Evolutionary conservation across 2,888 invertebrate species (phyloP), one percentile per base, ranked within the genome.

Genomic region (Stenodema calcarata): DNA sequence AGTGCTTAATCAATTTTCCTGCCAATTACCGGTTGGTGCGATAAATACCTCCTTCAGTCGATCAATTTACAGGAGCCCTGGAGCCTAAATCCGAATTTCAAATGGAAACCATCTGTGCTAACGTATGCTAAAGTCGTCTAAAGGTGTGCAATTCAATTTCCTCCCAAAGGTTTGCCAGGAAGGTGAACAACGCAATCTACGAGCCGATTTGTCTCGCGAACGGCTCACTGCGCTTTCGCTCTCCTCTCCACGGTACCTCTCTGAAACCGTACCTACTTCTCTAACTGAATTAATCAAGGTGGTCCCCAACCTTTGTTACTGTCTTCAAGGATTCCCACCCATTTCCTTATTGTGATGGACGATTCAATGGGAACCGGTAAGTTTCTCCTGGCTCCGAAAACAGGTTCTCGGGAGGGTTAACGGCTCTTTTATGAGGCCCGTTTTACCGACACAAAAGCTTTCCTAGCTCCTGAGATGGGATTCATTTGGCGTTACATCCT

Each of bases 171-270:
- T 27, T 28, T 18, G 42, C 78, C 41, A 78, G 42, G 41, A 27
- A 78, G 78, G 78, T 78, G 78, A 78, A 78, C 44, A 78, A 78
- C 78, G 23, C 78, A 78, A 78, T 78, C 78, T 78, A 78, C 78
- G 42, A 44, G 44, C 78, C 78, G 78, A 78, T 78, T 78, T 78
- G 78, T 78, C 78, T 78, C 78, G 27, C 42, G 78, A 78, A 78
- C 78, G 44, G 41, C 78, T 78, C 78, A 44, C 41, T n/a, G 41
- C 42, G 41, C 75, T 23, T 76, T 41, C 75, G 42, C 41, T 11
- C 41, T 23, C 75, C 75, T 76, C 41, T 30, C 35, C 35, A 41
- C 18, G 14, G n/a, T 18, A 41, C 78, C 35, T 18, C 47, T 18
- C 78, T 6, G 18, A 27, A 78, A 44, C 41, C 27, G 3, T 23